Conservation (phyloP, 2,113 vertebrate genomes). For the Meriones unguiculatus region DNA sequence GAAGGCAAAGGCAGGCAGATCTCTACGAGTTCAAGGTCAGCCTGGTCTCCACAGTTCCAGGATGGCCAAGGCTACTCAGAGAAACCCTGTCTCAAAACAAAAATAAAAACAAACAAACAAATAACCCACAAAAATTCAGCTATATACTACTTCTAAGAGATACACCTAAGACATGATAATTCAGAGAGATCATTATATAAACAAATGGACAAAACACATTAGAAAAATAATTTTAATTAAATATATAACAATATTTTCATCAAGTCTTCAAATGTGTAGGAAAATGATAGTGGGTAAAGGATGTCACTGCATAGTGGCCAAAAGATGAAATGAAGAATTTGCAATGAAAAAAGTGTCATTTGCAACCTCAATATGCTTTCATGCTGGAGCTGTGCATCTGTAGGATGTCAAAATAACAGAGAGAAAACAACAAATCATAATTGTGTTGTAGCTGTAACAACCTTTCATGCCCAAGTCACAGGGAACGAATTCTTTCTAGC, state of each 20-base stretch:
- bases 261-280: slow-evolving; percentile 4
- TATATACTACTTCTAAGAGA: neutral
- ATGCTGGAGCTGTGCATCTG: neutral
- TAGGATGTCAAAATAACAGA: neutral
- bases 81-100: neutral
- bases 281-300: neutral
- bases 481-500: slow-evolving; percentile 15
- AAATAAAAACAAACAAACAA: too few relatives aligned
- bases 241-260: neutral
- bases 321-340: slow-evolving; percentile 35
- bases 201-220: slow-evolving; percentile 5
- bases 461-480: neutral
- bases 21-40: too few relatives aligned
- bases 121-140: neutral
- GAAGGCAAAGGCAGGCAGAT: too few relatives aligned
- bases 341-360: neutral
- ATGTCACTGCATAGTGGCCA: neutral
- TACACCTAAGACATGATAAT: neutral
- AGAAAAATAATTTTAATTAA: slow-evolving; percentile 49
- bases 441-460: neutral
- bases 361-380: neutral
- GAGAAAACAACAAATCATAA: slow-evolving; percentile 41
- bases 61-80: neutral
- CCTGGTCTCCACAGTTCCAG: too few relatives aligned
- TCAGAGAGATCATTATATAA: slow-evolving; percentile 10